phyloP scores from a whole-genome alignment of 2,113 vertebrate genomes.

The Emberiza fucata region DNA sequence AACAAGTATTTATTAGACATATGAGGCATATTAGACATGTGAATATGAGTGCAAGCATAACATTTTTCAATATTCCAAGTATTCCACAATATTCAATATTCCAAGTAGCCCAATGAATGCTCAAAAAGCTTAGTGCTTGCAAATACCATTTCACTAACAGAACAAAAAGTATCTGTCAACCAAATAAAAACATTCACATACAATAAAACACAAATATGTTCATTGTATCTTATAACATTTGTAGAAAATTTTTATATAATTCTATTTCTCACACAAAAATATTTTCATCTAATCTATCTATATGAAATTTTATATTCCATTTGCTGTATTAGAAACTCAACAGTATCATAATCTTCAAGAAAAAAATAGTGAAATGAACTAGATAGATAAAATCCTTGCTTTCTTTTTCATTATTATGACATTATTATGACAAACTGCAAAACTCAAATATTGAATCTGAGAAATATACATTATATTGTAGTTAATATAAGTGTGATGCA shows the following conservation, averaged over 20 bases:
- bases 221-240: not conserved
- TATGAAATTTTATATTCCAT: not conserved
- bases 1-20: not conserved
- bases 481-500: not conserved
- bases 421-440: not conserved
- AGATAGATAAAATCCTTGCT: not conserved
- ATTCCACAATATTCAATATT: not conserved
- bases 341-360: not conserved
- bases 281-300: not conserved
- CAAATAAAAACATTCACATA: not conserved
- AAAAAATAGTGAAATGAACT: not conserved
- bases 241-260: not conserved
- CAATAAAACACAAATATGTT: not conserved
- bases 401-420: not conserved
- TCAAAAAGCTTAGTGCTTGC: not conserved
- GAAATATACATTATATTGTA: not conserved
- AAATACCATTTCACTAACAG: not conserved
- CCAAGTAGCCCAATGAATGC: not conserved
- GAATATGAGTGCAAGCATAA: not conserved
- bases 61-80: not conserved
- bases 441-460: not conserved
- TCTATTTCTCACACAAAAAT: not conserved
- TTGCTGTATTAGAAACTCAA: not conserved
- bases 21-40: not conserved
- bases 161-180: not conserved